These are phyloP conservation scores for Sphecodes monilicornis DNA, from an alignment of 2,888 invertebrate genomes.

Conservation along the genomic window DNA sequence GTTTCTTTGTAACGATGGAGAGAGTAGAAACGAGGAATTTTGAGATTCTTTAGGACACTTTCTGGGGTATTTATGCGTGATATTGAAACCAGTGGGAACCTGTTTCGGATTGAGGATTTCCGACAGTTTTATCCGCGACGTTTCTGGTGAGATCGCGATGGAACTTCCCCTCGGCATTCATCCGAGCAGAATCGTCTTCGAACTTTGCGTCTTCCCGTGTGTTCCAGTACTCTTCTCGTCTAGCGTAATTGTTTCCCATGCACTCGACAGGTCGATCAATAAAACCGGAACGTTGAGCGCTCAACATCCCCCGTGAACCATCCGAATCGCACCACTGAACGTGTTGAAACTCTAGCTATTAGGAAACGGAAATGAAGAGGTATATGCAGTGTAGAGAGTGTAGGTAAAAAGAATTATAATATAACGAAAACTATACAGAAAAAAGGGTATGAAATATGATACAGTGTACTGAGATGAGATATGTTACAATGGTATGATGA, in stretches of 20 bases:
- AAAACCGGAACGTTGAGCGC: neutral
- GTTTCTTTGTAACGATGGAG: neutral
- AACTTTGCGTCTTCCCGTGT: neutral
- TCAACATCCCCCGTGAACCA: neutral
- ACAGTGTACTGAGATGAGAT: too few species aligned
- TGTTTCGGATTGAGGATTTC: conserved; percentile 2
- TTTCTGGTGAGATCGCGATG: neutral
- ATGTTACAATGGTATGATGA: too few species aligned
- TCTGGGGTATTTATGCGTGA: too few species aligned
- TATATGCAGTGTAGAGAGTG: too few species aligned
- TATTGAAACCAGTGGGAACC: neutral
- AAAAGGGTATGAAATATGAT: too few species aligned
- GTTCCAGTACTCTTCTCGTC: neutral
- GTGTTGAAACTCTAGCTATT: too few species aligned
- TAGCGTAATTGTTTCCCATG: neutral
- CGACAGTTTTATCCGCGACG: neutral
- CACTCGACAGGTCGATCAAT: conserved; percentile 13
- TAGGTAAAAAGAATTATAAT: too few species aligned
- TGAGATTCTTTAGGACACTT: too few species aligned
- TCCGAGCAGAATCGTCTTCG: conserved; percentile 10
- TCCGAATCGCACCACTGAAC: neutral
- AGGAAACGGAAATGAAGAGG: too few species aligned
- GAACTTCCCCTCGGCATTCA: conserved; percentile 7
- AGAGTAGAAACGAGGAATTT: too few species aligned
- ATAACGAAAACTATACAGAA: too few species aligned